Conservation (phyloP, 1,140 invertebrate species). For the Tetranychus urticae region DNA sequence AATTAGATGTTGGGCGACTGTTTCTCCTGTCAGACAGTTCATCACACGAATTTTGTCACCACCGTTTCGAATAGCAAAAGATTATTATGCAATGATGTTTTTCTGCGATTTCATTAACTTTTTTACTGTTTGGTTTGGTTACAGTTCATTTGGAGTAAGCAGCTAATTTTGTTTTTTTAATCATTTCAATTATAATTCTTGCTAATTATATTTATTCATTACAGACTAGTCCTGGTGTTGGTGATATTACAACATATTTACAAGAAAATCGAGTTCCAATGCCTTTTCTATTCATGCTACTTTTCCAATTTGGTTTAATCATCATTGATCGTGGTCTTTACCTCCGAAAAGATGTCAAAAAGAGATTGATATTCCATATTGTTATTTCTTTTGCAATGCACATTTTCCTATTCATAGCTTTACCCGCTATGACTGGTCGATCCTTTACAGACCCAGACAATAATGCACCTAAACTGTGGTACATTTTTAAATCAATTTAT, state of each 20-base stretch:
- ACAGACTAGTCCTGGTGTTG: slow-evolving; percentile 48
- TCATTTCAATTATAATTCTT: too few species aligned
- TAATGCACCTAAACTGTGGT: slow-evolving; percentile 75
- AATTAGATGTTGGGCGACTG: background rate
- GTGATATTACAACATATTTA: slow-evolving; percentile 67
- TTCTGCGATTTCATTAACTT: slow-evolving; percentile 96
- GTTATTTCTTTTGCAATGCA: slow-evolving; percentile 76
- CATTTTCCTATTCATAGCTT: slow-evolving; percentile 88
- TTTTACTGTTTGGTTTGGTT: slow-evolving; percentile 84
- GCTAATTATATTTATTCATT: slow-evolving; percentile 8
- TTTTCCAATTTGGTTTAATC: slow-evolving; percentile 70
- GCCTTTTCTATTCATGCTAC: slow-evolving; percentile 80
- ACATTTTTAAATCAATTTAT: slow-evolving; percentile 88
- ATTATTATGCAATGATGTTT: slow-evolving; percentile 97
- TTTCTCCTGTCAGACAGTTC: slow-evolving; percentile 33
- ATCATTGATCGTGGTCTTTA: slow-evolving; percentile 90
- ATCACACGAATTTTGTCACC: slow-evolving; percentile 45
- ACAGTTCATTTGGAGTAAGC: slow-evolving; percentile 74
- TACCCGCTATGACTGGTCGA: slow-evolving; percentile 71
- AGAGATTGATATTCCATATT: slow-evolving; percentile 82
- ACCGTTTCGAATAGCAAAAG: slow-evolving; percentile 52
- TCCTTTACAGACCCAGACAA: slow-evolving; percentile 42
- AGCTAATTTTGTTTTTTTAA: background rate
- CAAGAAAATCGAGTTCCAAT: slow-evolving; percentile 84
- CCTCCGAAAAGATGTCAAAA: slow-evolving; percentile 69